These are phyloP conservation scores for Synanthedon formicaeformis DNA, from an alignment of 2,888 invertebrate species.

Conservation along the genomic window DNA sequence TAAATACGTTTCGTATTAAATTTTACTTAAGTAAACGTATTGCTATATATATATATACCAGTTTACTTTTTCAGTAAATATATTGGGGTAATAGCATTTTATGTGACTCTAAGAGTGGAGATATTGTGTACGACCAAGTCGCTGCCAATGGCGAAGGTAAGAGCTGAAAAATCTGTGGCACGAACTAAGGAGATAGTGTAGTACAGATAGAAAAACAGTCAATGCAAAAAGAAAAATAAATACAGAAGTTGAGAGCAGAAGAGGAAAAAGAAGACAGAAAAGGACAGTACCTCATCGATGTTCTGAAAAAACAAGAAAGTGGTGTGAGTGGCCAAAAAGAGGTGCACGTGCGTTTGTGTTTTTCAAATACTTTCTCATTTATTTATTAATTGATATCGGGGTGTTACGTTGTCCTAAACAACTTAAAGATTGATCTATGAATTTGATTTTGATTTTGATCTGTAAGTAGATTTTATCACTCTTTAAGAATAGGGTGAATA, in stretches of 20 bases:
- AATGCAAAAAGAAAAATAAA: not conserved
- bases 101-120: no score
- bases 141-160: slow-evolving; percentile 1
- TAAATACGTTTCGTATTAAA: no score
- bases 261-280: slow-evolving; percentile 26
- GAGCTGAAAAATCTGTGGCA: not conserved
- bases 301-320: slow-evolving; percentile 73
- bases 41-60: no score
- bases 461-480: not conserved
- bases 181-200: not conserved
- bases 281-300: slow-evolving; percentile 71
- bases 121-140: slow-evolving; percentile 1
- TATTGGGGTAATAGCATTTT: no score
- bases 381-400: not conserved
- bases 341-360: slow-evolving; percentile 38
- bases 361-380: not conserved
- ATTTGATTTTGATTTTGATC: no score
- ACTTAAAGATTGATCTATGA: not conserved
- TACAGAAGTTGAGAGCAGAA: not conserved
- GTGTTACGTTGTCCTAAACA: not conserved
- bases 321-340: slow-evolving; percentile 51
- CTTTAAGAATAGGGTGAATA: no score
- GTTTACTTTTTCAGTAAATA: no score
- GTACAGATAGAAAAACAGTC: not conserved
- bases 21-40: no score